phyloP scores from a whole-genome alignment of 2,113 vertebrate species.

The Macroglossus sobrinus region DNA sequence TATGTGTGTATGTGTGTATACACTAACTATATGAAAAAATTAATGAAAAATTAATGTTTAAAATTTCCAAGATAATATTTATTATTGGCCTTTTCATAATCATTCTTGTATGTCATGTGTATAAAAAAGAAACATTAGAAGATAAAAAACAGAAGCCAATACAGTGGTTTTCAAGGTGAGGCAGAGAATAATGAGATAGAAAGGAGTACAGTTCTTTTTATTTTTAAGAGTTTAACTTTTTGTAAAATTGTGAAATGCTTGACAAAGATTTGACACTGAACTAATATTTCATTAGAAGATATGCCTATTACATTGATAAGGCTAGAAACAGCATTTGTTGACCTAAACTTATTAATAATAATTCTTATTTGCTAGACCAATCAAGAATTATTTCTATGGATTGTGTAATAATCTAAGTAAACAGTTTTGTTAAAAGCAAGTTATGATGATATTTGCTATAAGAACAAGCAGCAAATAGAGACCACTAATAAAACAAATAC shows the following conservation, averaged over 20 bases:
- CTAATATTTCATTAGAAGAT: background rate
- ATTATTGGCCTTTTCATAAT: background rate
- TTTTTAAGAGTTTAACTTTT: background rate
- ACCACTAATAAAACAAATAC: background rate
- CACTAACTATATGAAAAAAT: background rate
- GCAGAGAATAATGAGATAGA: background rate
- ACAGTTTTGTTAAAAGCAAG: background rate
- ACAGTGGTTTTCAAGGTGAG: background rate
- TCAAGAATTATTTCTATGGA: background rate
- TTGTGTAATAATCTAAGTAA: background rate
- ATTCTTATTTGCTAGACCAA: background rate
- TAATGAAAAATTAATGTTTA: background rate
- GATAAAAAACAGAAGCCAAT: background rate
- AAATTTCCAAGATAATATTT: background rate
- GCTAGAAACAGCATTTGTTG: background rate
- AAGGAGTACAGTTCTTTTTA: background rate
- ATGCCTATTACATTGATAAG: background rate
- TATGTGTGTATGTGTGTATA: too few relatives aligned
- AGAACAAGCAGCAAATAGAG: background rate
- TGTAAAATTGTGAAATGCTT: background rate
- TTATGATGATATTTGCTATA: background rate
- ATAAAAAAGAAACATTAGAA: background rate
- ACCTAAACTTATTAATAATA: background rate
- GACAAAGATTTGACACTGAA: background rate
- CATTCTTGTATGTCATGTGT: background rate